Evolutionary conservation across 2,797 vertebrate genomes (phyloP).

Genomic region (Poecilia velifera): DNA sequence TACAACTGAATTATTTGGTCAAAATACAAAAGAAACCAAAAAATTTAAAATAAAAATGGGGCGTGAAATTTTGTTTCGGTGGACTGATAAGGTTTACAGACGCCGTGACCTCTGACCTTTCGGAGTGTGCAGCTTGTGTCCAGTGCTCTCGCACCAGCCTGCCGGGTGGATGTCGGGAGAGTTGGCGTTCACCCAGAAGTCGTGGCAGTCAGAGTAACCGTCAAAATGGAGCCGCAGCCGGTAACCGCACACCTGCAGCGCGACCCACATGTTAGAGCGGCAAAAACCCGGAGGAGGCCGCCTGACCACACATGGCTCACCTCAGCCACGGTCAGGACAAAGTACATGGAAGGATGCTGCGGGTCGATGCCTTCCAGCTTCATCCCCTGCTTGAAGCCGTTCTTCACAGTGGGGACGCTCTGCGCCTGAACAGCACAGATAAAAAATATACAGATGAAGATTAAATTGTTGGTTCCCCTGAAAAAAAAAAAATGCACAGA

Average conservation of each 20-base stretch:
- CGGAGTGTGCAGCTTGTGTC: conserved; percentile 93
- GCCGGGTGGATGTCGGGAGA: conserved; percentile 91
- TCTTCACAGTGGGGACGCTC: conserved; percentile 85
- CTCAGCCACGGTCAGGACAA: conserved; percentile 96
- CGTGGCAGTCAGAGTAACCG: conserved; percentile 95
- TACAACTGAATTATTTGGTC: neutral
- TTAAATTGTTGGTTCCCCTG: neutral
- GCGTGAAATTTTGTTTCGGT: neutral
- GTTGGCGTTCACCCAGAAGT: conserved; percentile 97
- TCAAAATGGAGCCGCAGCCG: conserved; percentile 97
- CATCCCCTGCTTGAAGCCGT: conserved; percentile 94
- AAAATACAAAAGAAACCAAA: neutral
- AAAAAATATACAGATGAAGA: neutral
- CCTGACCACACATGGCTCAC: conserved; percentile 70
- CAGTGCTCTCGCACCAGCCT: conserved; percentile 95
- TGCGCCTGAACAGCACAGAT: conserved; percentile 78
- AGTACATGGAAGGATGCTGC: conserved; percentile 97
- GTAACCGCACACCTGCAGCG: conserved; percentile 90
- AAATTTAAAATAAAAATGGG: neutral
- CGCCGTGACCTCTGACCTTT: conserved; percentile 86
- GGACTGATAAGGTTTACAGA: neutral
- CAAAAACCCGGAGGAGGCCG: neutral
- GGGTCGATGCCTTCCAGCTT: conserved; percentile 97
- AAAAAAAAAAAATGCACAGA: neutral
- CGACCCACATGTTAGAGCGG: neutral